These are phyloP conservation scores for Actenoides lindsayi DNA, from an alignment of 2,113 vertebrate species.

Conservation along the genomic window DNA sequence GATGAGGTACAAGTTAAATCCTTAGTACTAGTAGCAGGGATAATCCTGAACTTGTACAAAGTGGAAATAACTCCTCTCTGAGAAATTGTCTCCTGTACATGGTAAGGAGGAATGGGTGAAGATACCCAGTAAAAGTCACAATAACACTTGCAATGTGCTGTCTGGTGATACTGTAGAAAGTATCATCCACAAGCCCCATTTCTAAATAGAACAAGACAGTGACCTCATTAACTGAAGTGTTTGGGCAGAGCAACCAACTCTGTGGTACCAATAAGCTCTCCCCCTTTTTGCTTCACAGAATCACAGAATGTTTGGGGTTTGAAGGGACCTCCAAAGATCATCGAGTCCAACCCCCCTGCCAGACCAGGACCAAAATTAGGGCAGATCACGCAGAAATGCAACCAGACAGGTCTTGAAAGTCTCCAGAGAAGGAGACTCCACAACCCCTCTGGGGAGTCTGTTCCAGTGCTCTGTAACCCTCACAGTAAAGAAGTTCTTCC, in stretches of 20 bases:
- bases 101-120: background rate
- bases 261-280: background rate
- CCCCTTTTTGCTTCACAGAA: too few relatives aligned
- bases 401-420: too few relatives aligned
- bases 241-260: background rate
- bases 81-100: background rate
- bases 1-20: background rate
- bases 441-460: too few relatives aligned
- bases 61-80: background rate
- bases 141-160: background rate
- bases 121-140: background rate
- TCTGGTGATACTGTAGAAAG: background rate
- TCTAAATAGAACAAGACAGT: background rate
- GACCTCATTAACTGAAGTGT: background rate
- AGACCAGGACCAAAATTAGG: too few relatives aligned
- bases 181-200: background rate
- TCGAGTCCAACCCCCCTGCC: too few relatives aligned
- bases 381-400: too few relatives aligned
- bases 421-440: too few relatives aligned
- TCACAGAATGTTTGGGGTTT: too few relatives aligned
- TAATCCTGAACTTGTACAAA: background rate
- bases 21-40: background rate
- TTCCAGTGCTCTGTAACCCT: too few relatives aligned
- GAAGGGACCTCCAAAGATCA: too few relatives aligned
- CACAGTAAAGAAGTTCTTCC: too few relatives aligned